Base-by-base conservation (phyloP, 2,888 invertebrate genomes). In the Diabrotica balteata region DNA sequence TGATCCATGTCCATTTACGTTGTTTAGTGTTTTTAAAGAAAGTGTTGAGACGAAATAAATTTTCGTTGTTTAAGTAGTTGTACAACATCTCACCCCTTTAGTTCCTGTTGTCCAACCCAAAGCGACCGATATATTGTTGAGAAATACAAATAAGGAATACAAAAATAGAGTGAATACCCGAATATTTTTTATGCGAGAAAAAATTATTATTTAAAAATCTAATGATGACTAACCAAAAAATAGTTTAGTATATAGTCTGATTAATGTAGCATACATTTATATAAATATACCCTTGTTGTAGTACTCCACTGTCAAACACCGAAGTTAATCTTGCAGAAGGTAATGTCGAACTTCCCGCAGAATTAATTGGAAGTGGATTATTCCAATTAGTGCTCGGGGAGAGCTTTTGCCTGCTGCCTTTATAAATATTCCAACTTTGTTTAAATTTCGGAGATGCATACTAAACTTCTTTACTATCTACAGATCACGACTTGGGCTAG, bases 361-460 rank as follows among this genome's bases (percentile, higher is more conserved):
- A 83, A 82, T 82, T 82, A 83, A 82, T 82, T 81, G 81, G 79
- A 80, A 81, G 76, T 80, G 82, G 82, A 83, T 83, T 83, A 83
- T 82, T 81, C 81, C 82, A 82, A 82, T 83, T 83, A 82, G 81
- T 79, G 79, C 73, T 78, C 75, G 61, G 75, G 77, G 79, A 57
- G 78, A 77, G 78, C 77, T 74, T 77, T 76, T 78, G 76, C 78
- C 75, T 74, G 75, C 76, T 69, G 74, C 72, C 79, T 79, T 79
- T 79, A 80, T 79, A 81, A 80, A 81, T 80, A 79, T 80, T 79
- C 80, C 72, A 75, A 79, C 78, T 80, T 80, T 80, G 80, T 80
- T 80, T 79, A 79, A 80, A 78, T 80, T 79, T 77, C 75, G 70
- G 75, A 77, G 76, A 78, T 74, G 77, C 73, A 74, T 71, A 73